Base-by-base conservation (phyloP, 2,888 invertebrate genomes). In the Heliconius ismenius region DNA sequence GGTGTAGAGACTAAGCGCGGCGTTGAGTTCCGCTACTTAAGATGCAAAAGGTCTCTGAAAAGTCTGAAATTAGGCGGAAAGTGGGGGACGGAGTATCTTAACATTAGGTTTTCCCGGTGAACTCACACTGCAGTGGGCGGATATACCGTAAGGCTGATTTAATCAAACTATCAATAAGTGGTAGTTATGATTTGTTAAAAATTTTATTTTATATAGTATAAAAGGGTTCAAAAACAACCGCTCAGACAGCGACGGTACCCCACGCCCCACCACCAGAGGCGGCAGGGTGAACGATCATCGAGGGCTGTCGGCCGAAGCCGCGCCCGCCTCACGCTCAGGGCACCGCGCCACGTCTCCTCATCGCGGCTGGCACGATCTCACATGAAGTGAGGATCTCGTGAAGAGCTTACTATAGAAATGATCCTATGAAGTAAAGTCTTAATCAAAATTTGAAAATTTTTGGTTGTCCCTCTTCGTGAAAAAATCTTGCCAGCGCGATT, bases 331-430 rank as follows among this genome's bases (percentile, higher is more conserved):
- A 67, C 67, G 67, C 67, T 67, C 67, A 67, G 39, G 67, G 39
- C 78, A 72, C 82, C 82, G 82, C 83, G 83, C 85, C 83, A 85
- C 86, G 15, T 81, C 82, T 84, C 86, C 69, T 87, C 87, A 85
- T 79, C 84, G 83, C 81, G 86, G 81, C 80, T 84, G 81, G 80
- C 79, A 78, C 76, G 78, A 79, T 84, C 84, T 83, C 85, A 84
- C 83, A 77, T 83, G 80, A 76, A 83, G 85, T 84, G 85, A 82
- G 81, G 82, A 79, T 84, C 83, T 84, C 83, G 83, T 80, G 84
- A 84, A 86, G 85, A 84, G 82, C 85, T 86, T 84, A 84, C 86
- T 85, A 85, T 85, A 86, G 84, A 85, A 85, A 84, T 86, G 83
- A 84, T 85, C 84, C 83, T 83, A 84, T 83, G 82, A 84, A 83